phyloP scores from a whole-genome alignment of 2,797 vertebrate species.

The Notamacropus eugenii region DNA sequence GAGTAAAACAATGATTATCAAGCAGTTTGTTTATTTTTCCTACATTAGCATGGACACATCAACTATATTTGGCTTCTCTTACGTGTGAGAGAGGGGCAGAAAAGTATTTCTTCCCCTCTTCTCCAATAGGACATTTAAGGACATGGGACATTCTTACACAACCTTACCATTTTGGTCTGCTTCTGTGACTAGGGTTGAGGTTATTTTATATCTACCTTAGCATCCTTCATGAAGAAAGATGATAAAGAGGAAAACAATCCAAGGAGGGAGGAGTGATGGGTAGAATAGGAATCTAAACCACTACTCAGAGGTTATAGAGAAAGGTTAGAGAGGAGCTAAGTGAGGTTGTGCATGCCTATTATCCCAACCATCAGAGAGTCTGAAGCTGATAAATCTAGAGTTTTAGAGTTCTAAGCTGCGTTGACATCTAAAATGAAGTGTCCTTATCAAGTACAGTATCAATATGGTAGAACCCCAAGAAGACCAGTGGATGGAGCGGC shows the following conservation, averaged over 20 bases:
- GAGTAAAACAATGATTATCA: not conserved
- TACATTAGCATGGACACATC: not conserved
- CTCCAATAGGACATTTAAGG: not conserved
- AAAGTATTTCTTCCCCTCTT: not conserved
- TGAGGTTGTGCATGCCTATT: not conserved
- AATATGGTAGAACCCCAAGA: not conserved
- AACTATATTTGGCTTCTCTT: not conserved
- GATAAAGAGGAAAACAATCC: not conserved
- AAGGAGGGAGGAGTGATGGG: not conserved
- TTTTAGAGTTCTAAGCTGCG: not conserved
- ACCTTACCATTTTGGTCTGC: not conserved
- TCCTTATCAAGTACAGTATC: not conserved
- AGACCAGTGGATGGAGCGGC: not conserved
- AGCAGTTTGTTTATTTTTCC: slow-evolving; percentile 6
- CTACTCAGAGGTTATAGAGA: rapidly evolving
- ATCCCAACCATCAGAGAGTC: not conserved
- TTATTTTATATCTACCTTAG: not conserved
- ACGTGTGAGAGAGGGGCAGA: not conserved
- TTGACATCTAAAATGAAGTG: not conserved
- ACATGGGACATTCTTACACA: not conserved
- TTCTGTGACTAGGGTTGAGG: not conserved
- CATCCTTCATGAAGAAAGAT: not conserved
- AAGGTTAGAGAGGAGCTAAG: not conserved
- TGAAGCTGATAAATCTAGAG: not conserved
- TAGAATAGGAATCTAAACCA: not conserved